These are phyloP conservation scores for Phalangium opilio DNA, from an alignment of 2,888 invertebrate genomes.

Conservation along the genomic window DNA sequence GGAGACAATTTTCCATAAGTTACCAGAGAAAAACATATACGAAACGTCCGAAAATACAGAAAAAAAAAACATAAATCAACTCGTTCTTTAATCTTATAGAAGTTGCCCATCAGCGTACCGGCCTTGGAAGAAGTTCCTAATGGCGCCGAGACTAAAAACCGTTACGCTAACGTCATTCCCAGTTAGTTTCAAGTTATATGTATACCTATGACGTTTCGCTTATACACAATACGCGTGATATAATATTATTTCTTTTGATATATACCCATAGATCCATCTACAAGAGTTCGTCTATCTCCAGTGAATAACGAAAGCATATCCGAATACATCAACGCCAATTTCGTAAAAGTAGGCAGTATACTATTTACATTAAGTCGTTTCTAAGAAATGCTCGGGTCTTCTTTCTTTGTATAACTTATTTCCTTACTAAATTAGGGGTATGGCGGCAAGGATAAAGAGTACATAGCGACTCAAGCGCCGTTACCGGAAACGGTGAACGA, in stretches of 20 bases:
- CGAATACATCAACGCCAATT: constrained; percentile 89
- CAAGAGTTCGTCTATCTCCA: constrained; percentile 58
- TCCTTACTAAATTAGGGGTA: constrained; percentile 60
- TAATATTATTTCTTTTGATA: too few relatives aligned
- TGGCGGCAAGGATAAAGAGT: constrained; percentile 62
- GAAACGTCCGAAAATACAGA: too few relatives aligned
- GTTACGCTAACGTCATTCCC: constrained; percentile 89
- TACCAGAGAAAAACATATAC: not conserved
- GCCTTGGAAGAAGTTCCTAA: constrained; percentile 61
- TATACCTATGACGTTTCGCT: not conserved
- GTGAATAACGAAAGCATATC: constrained; percentile 57
- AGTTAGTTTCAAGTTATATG: constrained; percentile 22
- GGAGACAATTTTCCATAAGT: not conserved
- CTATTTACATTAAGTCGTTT: not conserved
- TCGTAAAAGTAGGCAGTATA: constrained; percentile 55
- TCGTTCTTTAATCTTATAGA: constrained; percentile 19
- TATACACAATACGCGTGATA: not conserved
- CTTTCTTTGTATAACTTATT: not conserved
- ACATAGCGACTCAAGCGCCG: constrained; percentile 85
- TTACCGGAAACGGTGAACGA: constrained; percentile 63
- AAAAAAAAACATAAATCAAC: not conserved
- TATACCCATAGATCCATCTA: constrained; percentile 50
- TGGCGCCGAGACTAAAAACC: constrained; percentile 77
- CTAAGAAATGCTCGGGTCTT: not conserved
- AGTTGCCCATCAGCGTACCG: constrained; percentile 18